Evolutionary conservation across 1,140 invertebrate species (phyloP), one percentile per base, ranked within the genome.

Genomic region (Idris sp.): DNA sequence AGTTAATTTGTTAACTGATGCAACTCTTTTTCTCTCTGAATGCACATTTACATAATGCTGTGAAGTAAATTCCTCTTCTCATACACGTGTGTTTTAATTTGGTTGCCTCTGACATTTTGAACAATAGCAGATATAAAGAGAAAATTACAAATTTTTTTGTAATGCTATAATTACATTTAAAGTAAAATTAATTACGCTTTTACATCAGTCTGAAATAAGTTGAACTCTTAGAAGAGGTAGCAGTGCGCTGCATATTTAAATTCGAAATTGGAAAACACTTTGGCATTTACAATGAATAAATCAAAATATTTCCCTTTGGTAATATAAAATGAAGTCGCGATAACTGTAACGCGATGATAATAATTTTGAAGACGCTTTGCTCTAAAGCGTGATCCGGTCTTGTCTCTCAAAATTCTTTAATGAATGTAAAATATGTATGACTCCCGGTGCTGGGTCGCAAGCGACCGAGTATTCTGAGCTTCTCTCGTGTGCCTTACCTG

Each of bases 401-500:
- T 54, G 59, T 75, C 59, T 53, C 61, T 69, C 64, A 75, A 59
- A 54, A n/a, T 48, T 69, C 59, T 75, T 75, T 65, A 69, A 69
- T 69, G 73, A 64, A 69, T 65, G 58, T 61, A 65, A 69, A 75
- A 53, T 69, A 69, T 75, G 43, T 53, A 65, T 69, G 53, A 68
- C 51, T 74, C 13, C 14, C n/a, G n/a, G n/a, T n/a, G n/a, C n/a
- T n/a, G n/a, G n/a, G n/a, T n/a, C n/a, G n/a, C n/a, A n/a, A n/a
- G n/a, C n/a, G n/a, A n/a, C n/a, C n/a, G n/a, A n/a, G n/a, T n/a
- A 22, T 22, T 22, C 19, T 4, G 2, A 2, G 19, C 6, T 22
- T 22, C 3, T 22, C 19, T 54, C 44, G n/a, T 69, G 65, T 71
- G 35, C 46, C 83, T 88, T 85, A 93, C 91, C 95, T 93, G 90